phyloP scores from a whole-genome alignment of 2,113 vertebrate species.

The Equus przewalskii region DNA sequence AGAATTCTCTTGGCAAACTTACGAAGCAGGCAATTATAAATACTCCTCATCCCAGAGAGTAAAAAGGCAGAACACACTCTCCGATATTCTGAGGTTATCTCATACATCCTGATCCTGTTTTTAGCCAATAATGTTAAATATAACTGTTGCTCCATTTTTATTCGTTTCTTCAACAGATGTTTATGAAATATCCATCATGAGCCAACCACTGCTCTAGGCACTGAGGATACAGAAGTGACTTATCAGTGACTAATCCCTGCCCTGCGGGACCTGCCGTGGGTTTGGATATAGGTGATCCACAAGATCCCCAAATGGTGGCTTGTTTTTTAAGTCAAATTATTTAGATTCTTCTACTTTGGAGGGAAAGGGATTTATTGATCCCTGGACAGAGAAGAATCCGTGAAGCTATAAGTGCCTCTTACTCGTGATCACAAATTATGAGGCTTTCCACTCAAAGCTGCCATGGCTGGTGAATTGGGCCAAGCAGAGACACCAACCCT shows the following conservation, averaged over 20 bases:
- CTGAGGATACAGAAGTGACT: not conserved
- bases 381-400: not conserved
- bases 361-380: not conserved
- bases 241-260: not conserved
- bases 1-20: not conserved
- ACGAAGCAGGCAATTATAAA: not conserved
- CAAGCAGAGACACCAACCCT: not conserved
- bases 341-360: not conserved
- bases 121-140: not conserved
- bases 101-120: not conserved
- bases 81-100: not conserved
- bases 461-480: not conserved
- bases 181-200: not conserved
- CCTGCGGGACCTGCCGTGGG: not conserved
- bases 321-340: not conserved
- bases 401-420: not conserved
- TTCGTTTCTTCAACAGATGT: not conserved
- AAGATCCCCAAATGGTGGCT: not conserved
- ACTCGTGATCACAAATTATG: not conserved
- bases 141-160: not conserved
- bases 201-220: not conserved
- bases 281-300: not conserved
- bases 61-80: not conserved
- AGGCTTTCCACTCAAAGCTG: not conserved
- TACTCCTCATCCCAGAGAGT: not conserved